phyloP scores from a whole-genome alignment of 2,888 invertebrate genomes.

The Drosophila barbarae region DNA sequence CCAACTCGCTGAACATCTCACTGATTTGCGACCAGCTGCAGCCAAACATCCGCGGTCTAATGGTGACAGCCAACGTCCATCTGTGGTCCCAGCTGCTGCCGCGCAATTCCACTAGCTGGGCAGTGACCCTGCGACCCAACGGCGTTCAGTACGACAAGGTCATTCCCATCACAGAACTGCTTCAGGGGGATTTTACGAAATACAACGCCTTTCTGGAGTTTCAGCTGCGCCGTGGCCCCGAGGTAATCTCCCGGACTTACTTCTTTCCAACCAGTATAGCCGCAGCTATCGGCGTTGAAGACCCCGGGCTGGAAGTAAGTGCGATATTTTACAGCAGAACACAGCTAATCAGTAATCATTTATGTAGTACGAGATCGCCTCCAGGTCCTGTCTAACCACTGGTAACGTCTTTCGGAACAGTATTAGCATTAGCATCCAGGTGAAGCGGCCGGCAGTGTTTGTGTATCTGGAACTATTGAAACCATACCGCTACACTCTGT shows the following conservation, averaged over 20 bases:
- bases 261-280: conserved; percentile 84
- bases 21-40: conserved; percentile 84
- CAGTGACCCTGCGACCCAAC: conserved; percentile 75
- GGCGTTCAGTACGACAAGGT: conserved; percentile 76
- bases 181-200: conserved; percentile 57
- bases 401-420: conserved; percentile 54
- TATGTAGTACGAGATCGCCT: conserved; percentile 69
- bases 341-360: neutral
- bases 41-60: conserved; percentile 79
- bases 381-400: conserved; percentile 59
- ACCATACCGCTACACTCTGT: conserved; percentile 68
- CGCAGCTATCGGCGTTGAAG: conserved; percentile 80
- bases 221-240: conserved; percentile 80
- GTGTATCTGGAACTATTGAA: conserved; percentile 75
- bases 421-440: conserved; percentile 66
- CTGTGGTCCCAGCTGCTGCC: conserved; percentile 82
- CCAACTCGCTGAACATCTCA: conserved; percentile 82
- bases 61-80: conserved; percentile 82
- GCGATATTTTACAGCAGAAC: too few relatives aligned
- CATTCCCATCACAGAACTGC: conserved; percentile 65
- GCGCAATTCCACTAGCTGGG: conserved; percentile 60
- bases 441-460: conserved; percentile 77
- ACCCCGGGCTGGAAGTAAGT: conserved; percentile 82
- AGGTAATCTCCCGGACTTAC: conserved; percentile 84
- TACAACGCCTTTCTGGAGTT: conserved; percentile 78